Evolutionary conservation across 2,113 vertebrate genomes (phyloP).

Genomic region (Anarrhichthys ocellatus): DNA sequence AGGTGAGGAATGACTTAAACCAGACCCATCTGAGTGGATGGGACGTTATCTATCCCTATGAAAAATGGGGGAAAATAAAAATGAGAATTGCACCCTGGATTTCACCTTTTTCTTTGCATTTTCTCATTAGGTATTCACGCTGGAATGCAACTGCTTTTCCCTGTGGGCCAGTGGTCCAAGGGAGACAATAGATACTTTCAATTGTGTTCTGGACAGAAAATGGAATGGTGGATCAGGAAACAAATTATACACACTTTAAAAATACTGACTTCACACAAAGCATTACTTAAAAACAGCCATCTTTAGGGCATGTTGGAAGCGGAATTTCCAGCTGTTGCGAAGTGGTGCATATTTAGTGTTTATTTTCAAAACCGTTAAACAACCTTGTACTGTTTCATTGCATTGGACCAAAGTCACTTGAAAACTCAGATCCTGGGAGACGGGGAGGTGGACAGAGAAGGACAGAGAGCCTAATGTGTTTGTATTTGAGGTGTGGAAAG

Average conservation of each 20-base stretch:
- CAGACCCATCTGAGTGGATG: background rate
- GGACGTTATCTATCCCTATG: background rate
- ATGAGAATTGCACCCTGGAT: background rate
- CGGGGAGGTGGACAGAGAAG: background rate
- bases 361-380: background rate
- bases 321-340: background rate
- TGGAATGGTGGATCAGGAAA: background rate
- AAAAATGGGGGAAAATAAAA: background rate
- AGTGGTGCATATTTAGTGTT: background rate
- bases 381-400: background rate
- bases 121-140: background rate
- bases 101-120: background rate
- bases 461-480: conserved; percentile 30
- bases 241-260: background rate
- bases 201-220: background rate
- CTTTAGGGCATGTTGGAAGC: background rate
- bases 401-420: background rate
- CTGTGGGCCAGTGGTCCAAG: background rate
- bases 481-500: conserved; percentile 57
- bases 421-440: background rate
- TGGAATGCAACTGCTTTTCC: background rate
- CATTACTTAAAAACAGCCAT: background rate
- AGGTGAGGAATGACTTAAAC: conserved; percentile 34
- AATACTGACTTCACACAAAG: background rate
- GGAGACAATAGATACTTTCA: background rate